Percentiles rank a stretch among this genome's conserved stretches.
phyloP scores from a whole-genome alignment of 2,797 vertebrate species.

The Myiothlypis chrysogaster region DNA sequence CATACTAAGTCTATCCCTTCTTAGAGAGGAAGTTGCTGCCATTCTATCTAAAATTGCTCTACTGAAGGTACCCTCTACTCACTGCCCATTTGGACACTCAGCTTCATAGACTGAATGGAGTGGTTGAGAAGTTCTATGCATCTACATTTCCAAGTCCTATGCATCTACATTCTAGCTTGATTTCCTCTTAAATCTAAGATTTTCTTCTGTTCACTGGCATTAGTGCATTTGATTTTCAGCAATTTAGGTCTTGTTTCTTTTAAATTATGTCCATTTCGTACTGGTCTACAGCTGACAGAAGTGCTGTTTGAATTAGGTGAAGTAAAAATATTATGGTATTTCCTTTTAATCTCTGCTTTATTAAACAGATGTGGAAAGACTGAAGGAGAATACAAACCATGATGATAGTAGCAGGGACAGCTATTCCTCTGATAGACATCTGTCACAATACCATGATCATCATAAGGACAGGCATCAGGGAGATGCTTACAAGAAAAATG shows the following conservation, averaged over 20 bases:
- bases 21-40: not conserved
- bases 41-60: not conserved
- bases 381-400: conserved; percentile 91
- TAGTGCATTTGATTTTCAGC: not conserved
- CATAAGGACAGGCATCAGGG: conserved; percentile 86
- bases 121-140: not conserved
- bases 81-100: not conserved
- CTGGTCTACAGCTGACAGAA: not conserved
- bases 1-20: not conserved
- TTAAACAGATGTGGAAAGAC: conserved; percentile 86
- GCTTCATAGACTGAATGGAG: not conserved
- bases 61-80: not conserved
- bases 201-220: not conserved
- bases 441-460: conserved; percentile 83
- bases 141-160: not conserved
- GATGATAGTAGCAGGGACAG: conserved; percentile 98
- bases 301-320: not conserved
- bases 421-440: conserved; percentile 90
- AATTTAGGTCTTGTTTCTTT: not conserved
- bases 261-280: not conserved
- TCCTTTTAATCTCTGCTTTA: conserved; percentile 17
- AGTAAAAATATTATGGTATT: not conserved
- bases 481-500: conserved; percentile 86
- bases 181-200: not conserved
- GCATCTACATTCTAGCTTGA: not conserved